Evolutionary conservation across 2,113 vertebrate species (phyloP).

Genomic region (Phrynocephalus versicolor): DNA sequence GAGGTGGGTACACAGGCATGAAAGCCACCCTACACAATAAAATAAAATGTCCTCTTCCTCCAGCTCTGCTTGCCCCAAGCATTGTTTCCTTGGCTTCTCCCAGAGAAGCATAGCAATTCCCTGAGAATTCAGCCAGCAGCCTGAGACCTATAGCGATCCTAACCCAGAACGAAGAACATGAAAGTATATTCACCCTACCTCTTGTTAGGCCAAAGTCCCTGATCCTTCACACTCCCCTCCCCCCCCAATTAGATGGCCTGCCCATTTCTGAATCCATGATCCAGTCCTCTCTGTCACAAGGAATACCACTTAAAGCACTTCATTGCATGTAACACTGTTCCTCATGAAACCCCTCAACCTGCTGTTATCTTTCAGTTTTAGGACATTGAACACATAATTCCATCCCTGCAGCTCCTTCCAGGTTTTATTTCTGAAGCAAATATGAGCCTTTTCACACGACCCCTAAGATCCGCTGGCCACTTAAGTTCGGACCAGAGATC

Average conservation of each 20-base stretch:
- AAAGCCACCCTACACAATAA: too few species aligned
- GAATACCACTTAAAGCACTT: not conserved
- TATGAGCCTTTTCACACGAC: too few species aligned
- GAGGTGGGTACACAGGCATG: too few species aligned
- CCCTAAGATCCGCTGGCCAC: too few species aligned
- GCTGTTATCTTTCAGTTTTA: not conserved
- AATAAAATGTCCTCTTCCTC: too few species aligned
- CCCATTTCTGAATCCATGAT: not conserved
- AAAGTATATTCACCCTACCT: not conserved
- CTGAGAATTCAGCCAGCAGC: too few species aligned
- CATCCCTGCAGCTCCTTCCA: not conserved
- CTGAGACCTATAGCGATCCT: too few species aligned
- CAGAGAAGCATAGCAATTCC: too few species aligned
- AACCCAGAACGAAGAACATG: not conserved
- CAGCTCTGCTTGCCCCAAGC: too few species aligned
- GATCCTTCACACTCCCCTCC: not conserved
- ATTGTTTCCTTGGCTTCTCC: too few species aligned
- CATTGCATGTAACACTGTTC: not conserved
- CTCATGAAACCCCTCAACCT: not conserved
- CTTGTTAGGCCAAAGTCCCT: not conserved
- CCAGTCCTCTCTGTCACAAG: not conserved
- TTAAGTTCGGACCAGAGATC: too few species aligned
- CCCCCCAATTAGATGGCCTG: not conserved
- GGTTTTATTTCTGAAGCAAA: too few species aligned
- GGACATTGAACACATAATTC: not conserved